Percentiles rank a stretch among this genome's conserved stretches.
phyloP scores from a whole-genome alignment of 2,888 invertebrate species.

The Parasteatoda lunata region DNA sequence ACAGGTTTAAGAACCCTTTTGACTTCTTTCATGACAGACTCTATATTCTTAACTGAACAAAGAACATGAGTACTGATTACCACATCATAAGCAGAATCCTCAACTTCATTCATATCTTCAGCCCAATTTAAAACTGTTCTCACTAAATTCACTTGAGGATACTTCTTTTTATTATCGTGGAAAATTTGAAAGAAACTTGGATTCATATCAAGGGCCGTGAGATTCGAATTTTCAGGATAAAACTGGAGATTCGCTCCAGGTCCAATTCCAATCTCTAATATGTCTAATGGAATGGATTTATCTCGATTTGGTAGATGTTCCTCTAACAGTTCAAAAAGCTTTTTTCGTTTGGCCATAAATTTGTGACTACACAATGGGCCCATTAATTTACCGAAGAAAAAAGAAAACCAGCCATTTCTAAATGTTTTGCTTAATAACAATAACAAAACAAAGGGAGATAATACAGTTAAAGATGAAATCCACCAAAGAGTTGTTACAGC shows the following conservation, averaged over 20 bases:
- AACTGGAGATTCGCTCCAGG: constrained; percentile 70
- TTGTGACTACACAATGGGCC: neutral
- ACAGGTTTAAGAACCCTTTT: constrained; percentile 71
- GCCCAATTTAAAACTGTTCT: constrained; percentile 70
- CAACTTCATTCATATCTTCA: constrained; percentile 71
- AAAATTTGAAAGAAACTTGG: constrained; percentile 69
- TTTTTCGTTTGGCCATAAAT: constrained; percentile 4
- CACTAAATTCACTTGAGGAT: constrained; percentile 67
- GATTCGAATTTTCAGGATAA: constrained; percentile 70
- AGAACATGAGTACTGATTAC: constrained; percentile 72
- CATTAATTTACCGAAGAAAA: neutral
- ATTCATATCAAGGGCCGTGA: constrained; percentile 71
- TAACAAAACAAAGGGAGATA: constrained; percentile 5
- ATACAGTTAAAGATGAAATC: neutral
- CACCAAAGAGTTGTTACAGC: constrained; percentile 2
- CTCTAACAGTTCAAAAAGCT: constrained; percentile 12
- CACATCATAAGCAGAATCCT: constrained; percentile 71
- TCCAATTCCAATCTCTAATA: constrained; percentile 59
- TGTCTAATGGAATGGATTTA: constrained; percentile 8
- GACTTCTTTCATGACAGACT: constrained; percentile 71
- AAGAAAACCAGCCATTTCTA: constrained; percentile 17
- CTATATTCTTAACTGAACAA: constrained; percentile 71
- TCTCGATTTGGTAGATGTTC: neutral
- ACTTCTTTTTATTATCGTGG: constrained; percentile 64
- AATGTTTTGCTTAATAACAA: constrained; percentile 2